Base-by-base conservation (phyloP, 2,888 invertebrate genomes). In the Tenthredo distinguenda region DNA sequence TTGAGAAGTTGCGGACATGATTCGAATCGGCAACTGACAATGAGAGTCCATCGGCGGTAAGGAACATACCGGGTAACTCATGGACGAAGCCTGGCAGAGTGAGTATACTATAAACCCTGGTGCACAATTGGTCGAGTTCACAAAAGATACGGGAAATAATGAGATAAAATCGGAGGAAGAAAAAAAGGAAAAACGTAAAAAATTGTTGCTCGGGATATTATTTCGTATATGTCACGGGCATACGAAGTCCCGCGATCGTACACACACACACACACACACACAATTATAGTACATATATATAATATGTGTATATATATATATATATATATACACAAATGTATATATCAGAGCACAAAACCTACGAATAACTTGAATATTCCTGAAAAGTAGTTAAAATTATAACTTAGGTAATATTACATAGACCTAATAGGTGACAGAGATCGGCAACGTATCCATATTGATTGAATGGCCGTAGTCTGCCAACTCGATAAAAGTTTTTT, bases 1-100 rank as follows among this genome's bases (percentile, higher is more conserved):
- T 88, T 91, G 90, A 91, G 21, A 62, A 50, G 34, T 26, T 26
- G 58, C 81, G 84, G 76, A 76, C 71, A n/a, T 72, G 71, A 37
- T 72, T 37, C 37, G 37, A 9, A 72, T 21, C 18, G 37, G 71
- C 31, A 18, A 72, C 18, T 37, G 26, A 26, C 26, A 26, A 26
- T 26, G 34, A 37, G n/a, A 72, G 37, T 72, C 18, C 40, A 7
- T 72, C 37, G 71, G 18, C 21, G 34, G 71, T 40, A 40, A 18
- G 34, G 6, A 72, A 40, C 37, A 40, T 10, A 18, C 21, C n/a
- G 71, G 37, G 31, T 40, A 72, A 40, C 71, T 72, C 5, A n/a
- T 18, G 7, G 55, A n/a, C n/a, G n/a, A 55, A n/a, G 6, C n/a
- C n/a, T 7, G 55, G 55, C n/a, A 7, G 7, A 47, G 47, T 0